Percentiles rank a stretch among this genome's conserved stretches.
These are phyloP conservation scores for Dysmachus trigonus DNA, from an alignment of 2,888 invertebrate genomes.

Conservation along the genomic window DNA sequence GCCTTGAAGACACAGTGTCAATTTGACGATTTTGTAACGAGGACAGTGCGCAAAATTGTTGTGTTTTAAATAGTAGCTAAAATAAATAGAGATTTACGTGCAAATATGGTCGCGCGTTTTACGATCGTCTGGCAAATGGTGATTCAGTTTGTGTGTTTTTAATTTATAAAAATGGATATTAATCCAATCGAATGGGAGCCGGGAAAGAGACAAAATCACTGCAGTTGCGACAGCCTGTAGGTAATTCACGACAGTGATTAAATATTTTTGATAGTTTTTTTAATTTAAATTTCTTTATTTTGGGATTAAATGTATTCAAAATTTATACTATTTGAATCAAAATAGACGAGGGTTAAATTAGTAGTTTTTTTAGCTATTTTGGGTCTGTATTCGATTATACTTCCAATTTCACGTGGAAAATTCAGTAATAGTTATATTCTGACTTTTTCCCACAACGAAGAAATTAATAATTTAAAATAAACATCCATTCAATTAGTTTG, in stretches of 20 bases:
- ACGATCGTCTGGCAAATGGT: background rate
- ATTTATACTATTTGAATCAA: no score
- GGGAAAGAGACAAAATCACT: conserved; percentile 12
- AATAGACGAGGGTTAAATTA: no score
- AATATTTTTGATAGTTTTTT: no score
- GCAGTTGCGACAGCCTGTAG: conserved; percentile 18
- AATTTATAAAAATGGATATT: background rate
- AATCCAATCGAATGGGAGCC: conserved; percentile 16
- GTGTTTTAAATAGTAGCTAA: background rate
- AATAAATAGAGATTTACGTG: background rate
- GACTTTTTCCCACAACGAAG: no score
- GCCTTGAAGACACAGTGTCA: conserved; percentile 18
- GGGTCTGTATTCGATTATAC: no score
- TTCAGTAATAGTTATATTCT: no score
- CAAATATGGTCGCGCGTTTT: background rate
- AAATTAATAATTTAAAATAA: no score
- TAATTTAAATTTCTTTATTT: no score
- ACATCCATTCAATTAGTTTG: no score
- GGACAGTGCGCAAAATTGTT: background rate
- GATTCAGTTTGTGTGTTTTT: background rate
- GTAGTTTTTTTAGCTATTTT: no score
- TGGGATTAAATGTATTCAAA: no score
- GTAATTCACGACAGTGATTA: background rate
- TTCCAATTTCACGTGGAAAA: no score
- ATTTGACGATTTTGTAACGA: conserved; percentile 1